phyloP scores from a whole-genome alignment of 2,113 vertebrate species.

The Macroglossus sobrinus region DNA sequence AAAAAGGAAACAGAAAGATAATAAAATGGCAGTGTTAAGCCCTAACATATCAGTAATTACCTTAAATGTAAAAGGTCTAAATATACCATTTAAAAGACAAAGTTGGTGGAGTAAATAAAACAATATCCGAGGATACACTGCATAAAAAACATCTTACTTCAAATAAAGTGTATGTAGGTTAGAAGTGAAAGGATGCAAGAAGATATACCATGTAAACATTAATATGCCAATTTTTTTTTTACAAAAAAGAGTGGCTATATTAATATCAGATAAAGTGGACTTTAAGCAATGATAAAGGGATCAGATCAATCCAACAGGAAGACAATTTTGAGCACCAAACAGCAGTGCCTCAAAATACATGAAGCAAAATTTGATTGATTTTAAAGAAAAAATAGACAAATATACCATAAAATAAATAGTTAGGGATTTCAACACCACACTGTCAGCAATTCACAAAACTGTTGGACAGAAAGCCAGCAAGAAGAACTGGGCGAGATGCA shows the following conservation, averaged over 20 bases:
- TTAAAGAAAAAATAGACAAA: neutral
- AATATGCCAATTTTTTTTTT: neutral
- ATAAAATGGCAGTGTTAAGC: neutral
- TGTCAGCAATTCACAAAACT: neutral
- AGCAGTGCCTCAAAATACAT: neutral
- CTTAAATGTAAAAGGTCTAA: neutral
- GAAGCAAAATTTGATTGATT: neutral
- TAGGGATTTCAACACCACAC: neutral
- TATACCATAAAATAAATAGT: fast-evolving
- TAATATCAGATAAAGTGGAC: neutral
- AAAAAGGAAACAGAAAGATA: neutral
- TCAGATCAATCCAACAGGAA: neutral
- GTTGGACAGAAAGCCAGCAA: neutral
- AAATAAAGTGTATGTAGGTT: neutral
- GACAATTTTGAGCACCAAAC: neutral
- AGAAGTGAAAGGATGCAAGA: neutral
- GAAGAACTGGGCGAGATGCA: neutral
- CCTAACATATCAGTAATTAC: neutral
- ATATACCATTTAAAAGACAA: neutral
- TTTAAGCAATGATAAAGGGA: neutral
- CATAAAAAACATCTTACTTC: neutral
- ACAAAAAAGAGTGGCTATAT: neutral
- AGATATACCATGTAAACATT: neutral
- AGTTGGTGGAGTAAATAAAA: neutral
- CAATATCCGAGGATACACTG: neutral